These are phyloP conservation scores for Holothuria scabra DNA, from an alignment of 53 echinoderm and acorn worm species.

Conservation along the genomic window DNA sequence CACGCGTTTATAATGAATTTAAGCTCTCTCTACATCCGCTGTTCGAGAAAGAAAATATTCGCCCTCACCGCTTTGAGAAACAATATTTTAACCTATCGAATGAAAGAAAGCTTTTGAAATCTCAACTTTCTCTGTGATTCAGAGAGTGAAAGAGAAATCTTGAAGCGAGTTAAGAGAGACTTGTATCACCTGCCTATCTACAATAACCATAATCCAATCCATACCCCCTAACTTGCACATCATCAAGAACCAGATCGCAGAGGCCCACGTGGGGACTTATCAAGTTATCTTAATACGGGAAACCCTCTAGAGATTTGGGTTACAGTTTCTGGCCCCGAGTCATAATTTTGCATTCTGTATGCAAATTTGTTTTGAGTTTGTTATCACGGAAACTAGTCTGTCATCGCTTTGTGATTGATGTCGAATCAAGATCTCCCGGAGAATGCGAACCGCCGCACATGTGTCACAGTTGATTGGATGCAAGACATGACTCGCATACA, in stretches of 20 bases:
- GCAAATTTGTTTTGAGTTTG: slow-evolving; percentile 16
- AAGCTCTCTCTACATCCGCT: no score
- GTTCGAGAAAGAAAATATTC: no score
- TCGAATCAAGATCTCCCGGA: background rate
- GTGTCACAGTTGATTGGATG: no score
- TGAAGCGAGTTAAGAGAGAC: no score
- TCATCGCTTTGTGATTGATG: background rate
- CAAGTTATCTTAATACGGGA: background rate
- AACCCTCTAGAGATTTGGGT: background rate
- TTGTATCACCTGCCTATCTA: slow-evolving; percentile 12
- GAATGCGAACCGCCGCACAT: no score
- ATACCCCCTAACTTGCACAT: slow-evolving; percentile 4
- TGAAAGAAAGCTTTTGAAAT: no score
- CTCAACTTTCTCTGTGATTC: no score
- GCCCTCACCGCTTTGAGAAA: no score
- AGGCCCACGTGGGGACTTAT: background rate
- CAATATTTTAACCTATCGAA: no score
- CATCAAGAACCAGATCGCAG: slow-evolving; percentile 1
- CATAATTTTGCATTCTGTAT: slow-evolving; percentile 9
- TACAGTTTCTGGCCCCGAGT: slow-evolving; percentile 10
- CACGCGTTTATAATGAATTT: no score
- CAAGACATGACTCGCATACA: no score
- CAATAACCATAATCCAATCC: slow-evolving; percentile 17
- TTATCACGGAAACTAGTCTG: background rate
- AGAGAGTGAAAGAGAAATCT: no score